Evolutionary conservation across 2,113 vertebrate species (phyloP), one percentile per base, ranked within the genome.

Genomic region (Puffinus mauretanicus): DNA sequence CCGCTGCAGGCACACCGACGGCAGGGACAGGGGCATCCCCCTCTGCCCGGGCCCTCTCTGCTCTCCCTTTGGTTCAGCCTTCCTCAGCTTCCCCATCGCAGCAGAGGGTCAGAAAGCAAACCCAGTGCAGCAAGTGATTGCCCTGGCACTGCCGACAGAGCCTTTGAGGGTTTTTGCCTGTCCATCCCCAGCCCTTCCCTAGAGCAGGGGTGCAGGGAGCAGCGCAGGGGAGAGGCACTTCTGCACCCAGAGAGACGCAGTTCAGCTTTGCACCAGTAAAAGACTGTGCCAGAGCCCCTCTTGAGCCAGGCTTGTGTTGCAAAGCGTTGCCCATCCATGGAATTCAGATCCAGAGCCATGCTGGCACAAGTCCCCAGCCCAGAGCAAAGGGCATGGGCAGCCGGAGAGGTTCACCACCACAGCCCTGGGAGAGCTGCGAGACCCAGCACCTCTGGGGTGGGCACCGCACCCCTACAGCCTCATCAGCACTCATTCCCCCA

Each of bases 1-100:
- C 67, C 1, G 2, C 57, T 4, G 8, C 7, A 7, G 32, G 57
- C 17, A 34, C 60, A 7, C 5, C 0, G 0, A 1, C 6, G 0
- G 11, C 30, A 16, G 67, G 24, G 62, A 38, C 19, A 4, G 1
- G 5, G 38, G 52, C 2, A 1, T 6, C 30, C 44, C 55, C 69
- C n/a, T 44, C 49, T 27, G 13, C 17, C 61, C 7, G 2, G 62
- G 30, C 19, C 16, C 55, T 51, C 64, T 0, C 32, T 13, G 34
- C 34, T 64, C 5, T 58, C 60, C 70, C 40, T 36, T 46, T 5
- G 16, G 2, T 3, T 13, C 70, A 65, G 16, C 51, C 10, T 42
- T 46, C 65, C 60, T 34, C 80, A 36, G 55, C 42, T 22, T 36
- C 76, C 66, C 57, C 18, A 4, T 3, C 0, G 0, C 46, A 66